Evolutionary conservation across 2,797 vertebrate species (phyloP).

Genomic region (Pseudochirops corinnae): DNA sequence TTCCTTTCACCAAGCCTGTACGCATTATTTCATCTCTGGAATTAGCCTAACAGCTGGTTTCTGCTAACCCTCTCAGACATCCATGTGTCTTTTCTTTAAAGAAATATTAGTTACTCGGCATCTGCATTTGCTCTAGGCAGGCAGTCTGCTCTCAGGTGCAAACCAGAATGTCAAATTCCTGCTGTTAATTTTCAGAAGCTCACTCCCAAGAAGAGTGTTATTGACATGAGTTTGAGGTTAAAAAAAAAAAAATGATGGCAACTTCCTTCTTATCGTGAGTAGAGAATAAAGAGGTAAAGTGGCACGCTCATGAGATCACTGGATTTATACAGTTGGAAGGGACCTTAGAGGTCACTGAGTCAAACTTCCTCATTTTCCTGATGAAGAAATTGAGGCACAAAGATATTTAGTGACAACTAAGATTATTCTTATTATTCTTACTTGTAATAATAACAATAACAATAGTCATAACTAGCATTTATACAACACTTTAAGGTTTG

Average conservation of each 20-base stretch:
- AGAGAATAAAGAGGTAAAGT: background rate
- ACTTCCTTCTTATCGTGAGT: background rate
- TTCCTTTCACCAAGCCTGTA: constrained; percentile 7
- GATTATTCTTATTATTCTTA: background rate
- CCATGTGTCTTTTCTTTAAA: background rate
- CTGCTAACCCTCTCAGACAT: background rate
- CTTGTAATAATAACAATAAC: background rate
- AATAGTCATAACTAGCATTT: background rate
- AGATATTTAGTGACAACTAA: background rate
- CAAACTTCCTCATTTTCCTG: background rate
- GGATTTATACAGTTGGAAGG: background rate
- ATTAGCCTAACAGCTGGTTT: background rate
- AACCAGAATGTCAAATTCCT: background rate
- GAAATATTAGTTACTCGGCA: background rate
- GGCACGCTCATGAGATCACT: background rate
- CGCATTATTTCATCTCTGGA: constrained; percentile 10
- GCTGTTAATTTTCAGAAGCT: background rate
- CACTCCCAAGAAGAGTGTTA: background rate
- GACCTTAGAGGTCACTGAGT: background rate
- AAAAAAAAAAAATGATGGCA: background rate
- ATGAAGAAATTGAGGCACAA: background rate
- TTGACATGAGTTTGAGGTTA: background rate
- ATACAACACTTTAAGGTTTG: background rate
- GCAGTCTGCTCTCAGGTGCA: background rate
- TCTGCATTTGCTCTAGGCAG: background rate